These are phyloP conservation scores for Apodemia hepburni DNA, from an alignment of 2,888 invertebrate species.

Conservation along the genomic window DNA sequence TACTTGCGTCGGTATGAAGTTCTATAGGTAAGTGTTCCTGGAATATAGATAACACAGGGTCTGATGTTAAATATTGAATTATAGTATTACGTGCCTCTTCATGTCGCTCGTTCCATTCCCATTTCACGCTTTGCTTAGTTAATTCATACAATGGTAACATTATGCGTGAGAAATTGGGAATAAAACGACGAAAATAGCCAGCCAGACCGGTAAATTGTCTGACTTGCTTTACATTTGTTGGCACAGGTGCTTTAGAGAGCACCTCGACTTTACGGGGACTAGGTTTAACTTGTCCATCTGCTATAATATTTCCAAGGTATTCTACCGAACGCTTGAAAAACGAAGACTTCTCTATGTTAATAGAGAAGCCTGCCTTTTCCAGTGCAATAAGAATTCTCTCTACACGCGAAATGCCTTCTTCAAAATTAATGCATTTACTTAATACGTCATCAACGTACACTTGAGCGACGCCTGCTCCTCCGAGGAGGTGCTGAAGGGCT, in stretches of 20 bases:
- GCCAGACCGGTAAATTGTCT: conserved; percentile 34
- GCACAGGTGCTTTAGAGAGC: conserved; percentile 34
- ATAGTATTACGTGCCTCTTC: conserved; percentile 30
- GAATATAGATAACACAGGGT: conserved; percentile 30
- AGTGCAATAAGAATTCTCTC: conserved; percentile 34
- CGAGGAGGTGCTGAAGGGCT: conserved; percentile 16
- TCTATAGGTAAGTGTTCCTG: conserved; percentile 25
- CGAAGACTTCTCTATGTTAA: conserved; percentile 33
- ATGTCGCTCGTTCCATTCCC: conserved; percentile 29
- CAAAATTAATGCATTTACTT: conserved; percentile 28
- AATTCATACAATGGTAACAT: conserved; percentile 28
- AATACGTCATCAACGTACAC: conserved; percentile 41
- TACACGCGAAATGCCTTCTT: conserved; percentile 28
- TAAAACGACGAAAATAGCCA: conserved; percentile 27
- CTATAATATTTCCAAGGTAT: conserved; percentile 35
- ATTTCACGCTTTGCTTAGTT: conserved; percentile 22
- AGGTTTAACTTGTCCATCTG: conserved; percentile 34
- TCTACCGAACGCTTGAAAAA: conserved; percentile 36
- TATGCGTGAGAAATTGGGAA: conserved; percentile 25
- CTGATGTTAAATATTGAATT: conserved; percentile 26
- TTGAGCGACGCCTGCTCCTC: conserved; percentile 22
- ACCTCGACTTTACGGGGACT: conserved; percentile 38
- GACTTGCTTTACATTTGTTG: conserved; percentile 34
- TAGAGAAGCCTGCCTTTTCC: conserved; percentile 35
- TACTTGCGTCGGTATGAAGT: conserved; percentile 36